Conservation (phyloP, 1,140 invertebrate species). For the Panagrolaimus sp. region DNA sequence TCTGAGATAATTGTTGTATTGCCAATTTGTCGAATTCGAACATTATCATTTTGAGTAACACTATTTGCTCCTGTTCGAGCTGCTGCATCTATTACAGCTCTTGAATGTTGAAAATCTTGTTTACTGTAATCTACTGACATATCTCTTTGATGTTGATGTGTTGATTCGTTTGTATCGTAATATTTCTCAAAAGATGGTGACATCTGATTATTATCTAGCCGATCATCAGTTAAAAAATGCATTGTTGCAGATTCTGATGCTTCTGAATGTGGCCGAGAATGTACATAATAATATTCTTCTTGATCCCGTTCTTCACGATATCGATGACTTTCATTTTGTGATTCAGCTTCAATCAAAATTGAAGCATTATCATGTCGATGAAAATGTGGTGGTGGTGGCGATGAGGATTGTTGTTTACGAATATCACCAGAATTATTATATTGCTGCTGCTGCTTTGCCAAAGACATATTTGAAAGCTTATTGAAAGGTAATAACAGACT, state of each 20-base stretch:
- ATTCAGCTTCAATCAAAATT: neutral
- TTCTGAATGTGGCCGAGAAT: neutral
- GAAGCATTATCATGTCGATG: conserved; percentile 13
- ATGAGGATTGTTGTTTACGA: neutral
- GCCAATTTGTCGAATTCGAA: conserved; percentile 39
- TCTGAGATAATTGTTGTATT: conserved; percentile 57
- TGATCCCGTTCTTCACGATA: conserved; percentile 14
- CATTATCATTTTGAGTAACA: conserved; percentile 19
- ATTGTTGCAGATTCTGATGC: conserved; percentile 11
- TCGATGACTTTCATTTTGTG: conserved; percentile 9
- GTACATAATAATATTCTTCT: conserved; percentile 13
- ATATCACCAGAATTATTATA: neutral
- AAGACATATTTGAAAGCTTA: no score
- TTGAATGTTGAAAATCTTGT: conserved; percentile 30
- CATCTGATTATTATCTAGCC: neutral
- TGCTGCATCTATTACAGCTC: conserved; percentile 33
- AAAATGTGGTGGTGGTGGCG: neutral
- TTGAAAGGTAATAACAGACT: no score
- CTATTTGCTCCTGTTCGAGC: conserved; percentile 10
- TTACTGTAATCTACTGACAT: conserved; percentile 38
- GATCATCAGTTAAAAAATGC: conserved; percentile 9
- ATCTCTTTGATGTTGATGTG: conserved; percentile 4
- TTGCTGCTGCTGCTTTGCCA: no score
- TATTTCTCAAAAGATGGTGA: neutral
- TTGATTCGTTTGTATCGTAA: conserved; percentile 3